These are phyloP conservation scores for Meda fulgida DNA, from an alignment of 2,797 vertebrate genomes.

Conservation along the genomic window DNA sequence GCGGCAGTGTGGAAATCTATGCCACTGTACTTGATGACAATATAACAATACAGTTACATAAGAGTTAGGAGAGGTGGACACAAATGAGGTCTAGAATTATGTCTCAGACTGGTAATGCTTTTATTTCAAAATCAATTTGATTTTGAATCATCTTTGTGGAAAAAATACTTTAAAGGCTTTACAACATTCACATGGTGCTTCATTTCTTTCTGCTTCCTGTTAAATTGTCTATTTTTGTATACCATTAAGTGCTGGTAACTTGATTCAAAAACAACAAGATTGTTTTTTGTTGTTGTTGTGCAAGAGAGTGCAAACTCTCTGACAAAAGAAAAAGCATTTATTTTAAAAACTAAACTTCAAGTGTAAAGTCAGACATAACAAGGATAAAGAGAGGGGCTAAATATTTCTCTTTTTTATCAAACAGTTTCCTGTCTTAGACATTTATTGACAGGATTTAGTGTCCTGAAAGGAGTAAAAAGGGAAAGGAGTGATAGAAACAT, in stretches of 20 bases:
- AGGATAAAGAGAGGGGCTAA: conserved; percentile 16
- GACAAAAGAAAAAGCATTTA: conserved; percentile 34
- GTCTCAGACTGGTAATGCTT: background rate
- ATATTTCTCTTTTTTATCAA: conserved; percentile 27
- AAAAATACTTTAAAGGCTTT: background rate
- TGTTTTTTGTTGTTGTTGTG: background rate
- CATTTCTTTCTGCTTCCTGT: background rate
- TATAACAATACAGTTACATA: background rate
- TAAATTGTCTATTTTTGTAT: conserved; percentile 39
- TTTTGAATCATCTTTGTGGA: background rate
- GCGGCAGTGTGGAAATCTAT: background rate
- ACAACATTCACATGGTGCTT: conserved; percentile 19
- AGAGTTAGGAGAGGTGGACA: conserved; percentile 1
- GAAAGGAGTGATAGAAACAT: conserved; percentile 35
- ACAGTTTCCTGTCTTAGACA: conserved; percentile 26
- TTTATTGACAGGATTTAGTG: conserved; percentile 53
- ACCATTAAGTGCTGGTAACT: conserved; percentile 72
- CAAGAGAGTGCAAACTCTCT: conserved; percentile 30
- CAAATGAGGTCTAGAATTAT: background rate
- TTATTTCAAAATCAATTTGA: background rate
- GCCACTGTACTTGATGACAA: background rate
- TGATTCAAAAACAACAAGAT: conserved; percentile 61
- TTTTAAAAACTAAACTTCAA: conserved; percentile 44
- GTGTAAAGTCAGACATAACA: conserved; percentile 32
- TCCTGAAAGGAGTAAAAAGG: conserved; percentile 28